Conservation (phyloP, 2,113 vertebrate genomes). For the chimpanzee (Pan troglodytes) region NHGRI_mPanTro3-v2.1_pri NC_072402.2:15021501-15022000, state of each 20-base stretch:
- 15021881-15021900: conserved; percentile 96
- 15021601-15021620: not conserved
- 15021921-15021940: conserved; percentile 98
- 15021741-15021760: rapidly evolving
- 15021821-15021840: conserved; percentile 98
- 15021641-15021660: rapidly evolving
- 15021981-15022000: rapidly evolving
- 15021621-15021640: too few species aligned
- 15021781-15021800: conserved; percentile 88
- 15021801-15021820: conserved; percentile 97
- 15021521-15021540: not conserved
- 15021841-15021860: conserved; percentile 99
- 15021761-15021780: not conserved
- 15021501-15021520: not conserved
- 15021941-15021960: conserved; percentile 84
- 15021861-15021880: conserved; percentile 98
- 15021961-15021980: too few species aligned
- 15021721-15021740: not conserved
- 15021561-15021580: not conserved
- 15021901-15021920: conserved; percentile 99
- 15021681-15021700: not conserved
- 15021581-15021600: not conserved
- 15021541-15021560: not conserved
- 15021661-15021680: rapidly evolving
- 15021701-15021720: not conserved